Evolutionary conservation across 2,113 vertebrate species (phyloP), one percentile per base, ranked within the genome.

Genomic region (Zosterops hypoxanthus): DNA sequence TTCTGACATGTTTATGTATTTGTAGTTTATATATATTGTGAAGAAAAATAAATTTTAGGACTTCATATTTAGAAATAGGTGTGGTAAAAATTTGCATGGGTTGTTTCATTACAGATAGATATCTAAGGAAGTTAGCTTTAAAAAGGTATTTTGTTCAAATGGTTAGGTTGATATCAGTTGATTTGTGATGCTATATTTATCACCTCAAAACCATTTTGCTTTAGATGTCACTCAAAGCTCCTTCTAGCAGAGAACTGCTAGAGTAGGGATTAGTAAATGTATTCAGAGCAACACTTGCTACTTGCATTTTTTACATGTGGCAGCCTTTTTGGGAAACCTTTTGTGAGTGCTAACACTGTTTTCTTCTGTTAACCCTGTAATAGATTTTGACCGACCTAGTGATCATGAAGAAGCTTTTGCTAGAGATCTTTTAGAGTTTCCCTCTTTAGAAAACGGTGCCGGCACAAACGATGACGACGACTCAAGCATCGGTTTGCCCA

Each of bases 381-480:
- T 56, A 99, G 99, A 99, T 96, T 98, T 99, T 56, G 99, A 99
- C 95, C 98, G 98, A 61, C 98, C 97, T 36, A 98, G 98, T 70
- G 98, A 99, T 53, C 97, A 97, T 10, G 99, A 99, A 79, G 99
- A 99, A 92, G 98, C 96, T 28, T 99, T 99, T 8, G 70, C 98
- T 12, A 97, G 98, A 91, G 99, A 98, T 65, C 98, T 99, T 31
- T 96, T 97, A 60, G 99, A 99, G 86, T 99, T 99, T 88, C 99
- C 99, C n/a, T 99, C 99, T 16, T 91, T 99, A 71, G 99, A 99
- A 96, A 99, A 99, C 4, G 99, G 98, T 42, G n/a, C 36, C 0
- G 98, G 98, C 64, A 99, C 99, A 92, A 99, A 99, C 0, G 99
- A 99, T 5, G 99, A 99, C 0, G 99, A 99, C 1, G 99, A 98